Evolutionary conservation across 2,888 invertebrate genomes (phyloP).

Genomic region (Thecophora atra): DNA sequence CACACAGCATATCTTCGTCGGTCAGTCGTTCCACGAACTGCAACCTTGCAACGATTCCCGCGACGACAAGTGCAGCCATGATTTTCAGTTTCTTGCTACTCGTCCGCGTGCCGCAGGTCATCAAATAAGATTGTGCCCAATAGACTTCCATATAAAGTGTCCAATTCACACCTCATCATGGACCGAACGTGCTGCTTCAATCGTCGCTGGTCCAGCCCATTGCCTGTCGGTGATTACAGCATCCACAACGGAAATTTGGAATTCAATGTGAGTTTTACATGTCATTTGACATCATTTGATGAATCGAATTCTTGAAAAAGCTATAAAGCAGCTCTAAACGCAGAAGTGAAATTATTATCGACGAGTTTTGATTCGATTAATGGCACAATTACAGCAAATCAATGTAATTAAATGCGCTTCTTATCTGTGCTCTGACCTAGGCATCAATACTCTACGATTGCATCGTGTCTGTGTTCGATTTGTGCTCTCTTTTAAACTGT

Average conservation of each 20-base stretch:
- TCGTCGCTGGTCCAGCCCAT: conserved; percentile 39
- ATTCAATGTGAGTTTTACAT: conserved; percentile 28
- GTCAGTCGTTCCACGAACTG: conserved; percentile 11
- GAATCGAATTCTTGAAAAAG: neutral
- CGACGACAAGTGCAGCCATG: neutral
- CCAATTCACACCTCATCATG: conserved; percentile 4
- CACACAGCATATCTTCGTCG: conserved; percentile 3
- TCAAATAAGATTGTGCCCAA: neutral
- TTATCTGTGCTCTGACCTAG: conserved; percentile 4
- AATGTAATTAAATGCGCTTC: neutral
- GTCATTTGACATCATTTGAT: neutral
- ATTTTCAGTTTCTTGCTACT: conserved; percentile 1
- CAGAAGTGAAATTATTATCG: too few species aligned
- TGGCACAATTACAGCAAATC: neutral
- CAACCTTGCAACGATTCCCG: conserved; percentile 12
- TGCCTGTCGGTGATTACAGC: neutral
- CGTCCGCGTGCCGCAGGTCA: neutral
- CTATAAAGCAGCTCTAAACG: neutral
- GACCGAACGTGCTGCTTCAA: neutral
- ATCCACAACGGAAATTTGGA: conserved; percentile 21
- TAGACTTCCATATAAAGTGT: conserved; percentile 5
- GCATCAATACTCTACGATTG: neutral
- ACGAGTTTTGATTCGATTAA: neutral
- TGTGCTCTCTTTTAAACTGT: too few species aligned
- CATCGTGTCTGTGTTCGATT: neutral